Evolutionary conservation across 2,797 vertebrate species (phyloP).

Genomic region (Gallinago stenura): DNA sequence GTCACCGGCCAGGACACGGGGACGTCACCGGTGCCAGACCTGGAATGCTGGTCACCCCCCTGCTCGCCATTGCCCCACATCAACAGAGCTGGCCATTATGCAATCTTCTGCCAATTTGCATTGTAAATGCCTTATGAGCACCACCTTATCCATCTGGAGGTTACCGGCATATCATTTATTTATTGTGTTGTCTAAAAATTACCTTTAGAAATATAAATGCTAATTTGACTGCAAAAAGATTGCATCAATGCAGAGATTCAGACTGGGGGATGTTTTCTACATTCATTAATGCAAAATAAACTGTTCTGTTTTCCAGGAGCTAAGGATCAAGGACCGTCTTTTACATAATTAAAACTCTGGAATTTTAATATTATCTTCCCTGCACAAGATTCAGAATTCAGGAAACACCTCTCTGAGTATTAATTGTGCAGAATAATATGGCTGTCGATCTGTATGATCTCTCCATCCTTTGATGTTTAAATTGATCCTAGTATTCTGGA

Average conservation of each 20-base stretch:
- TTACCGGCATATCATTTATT: background rate
- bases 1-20: background rate
- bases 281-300: slow-evolving; percentile 66
- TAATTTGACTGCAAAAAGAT: slow-evolving; percentile 38
- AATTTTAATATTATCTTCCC: slow-evolving; percentile 60
- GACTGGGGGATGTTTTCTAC: background rate
- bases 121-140: background rate
- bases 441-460: slow-evolving; percentile 62
- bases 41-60: accelerated
- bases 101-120: background rate
- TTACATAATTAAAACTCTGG: slow-evolving; percentile 68
- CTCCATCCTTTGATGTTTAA: slow-evolving; percentile 75
- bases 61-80: background rate
- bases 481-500: slow-evolving; percentile 76
- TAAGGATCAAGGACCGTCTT: slow-evolving; percentile 39
- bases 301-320: slow-evolving; percentile 37
- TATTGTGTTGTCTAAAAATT: slow-evolving; percentile 37
- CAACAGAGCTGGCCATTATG: background rate
- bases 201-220: slow-evolving; percentile 62
- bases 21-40: background rate
- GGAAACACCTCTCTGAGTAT: slow-evolving; percentile 55
- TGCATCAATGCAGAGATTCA: background rate
- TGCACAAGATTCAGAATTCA: slow-evolving; percentile 42
- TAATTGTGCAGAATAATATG: slow-evolving; percentile 72
- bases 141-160: background rate